Evolutionary conservation across 2,888 invertebrate species (phyloP), one percentile per base, ranked within the genome.

Genomic region (Eupithecia tripunctaria): DNA sequence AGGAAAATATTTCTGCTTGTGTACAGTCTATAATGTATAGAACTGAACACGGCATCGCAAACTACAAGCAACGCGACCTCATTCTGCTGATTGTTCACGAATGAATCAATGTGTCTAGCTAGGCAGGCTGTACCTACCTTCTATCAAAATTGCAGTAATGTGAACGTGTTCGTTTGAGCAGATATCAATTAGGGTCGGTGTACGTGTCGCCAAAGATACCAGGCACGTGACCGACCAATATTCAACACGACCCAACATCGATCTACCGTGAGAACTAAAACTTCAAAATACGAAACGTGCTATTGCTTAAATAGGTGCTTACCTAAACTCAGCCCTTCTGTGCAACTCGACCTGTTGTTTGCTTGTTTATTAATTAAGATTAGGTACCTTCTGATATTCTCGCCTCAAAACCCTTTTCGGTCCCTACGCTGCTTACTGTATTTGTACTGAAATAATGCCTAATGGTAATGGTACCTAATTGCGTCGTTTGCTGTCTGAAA

Each of bases 201-300:
- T 88, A 88, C 89, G 89, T 89, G 89, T 84, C 80, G 76, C 75
- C 81, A 86, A 85, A 86, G 85, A 81, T 83, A 81, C 79, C 70
- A 77, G 74, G 84, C 81, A 81, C 85, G 85, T 87, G 85, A 84
- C 79, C 81, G 74, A 77, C 76, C 38, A 64, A 64, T 64, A 64
- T 64, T 64, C 62, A 62, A 65, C 66, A 60, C 76, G 69, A 71
- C 70, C 74, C 73, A 72, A 59, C 78, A 74, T 73, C 78, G 78
- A 82, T 78, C 78, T 66, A 60, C 68, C 80, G 76, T 80, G 77
- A 71, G 71, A 81, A 77, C 80, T 79, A 77, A 84, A 89, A 89
- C 87, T 91, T 85, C 85, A 86, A 90, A 90, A 88, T 87, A 88
- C 85, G 84, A 91, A 90, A 92, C 93, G 93, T 93, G 92, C 86